These are phyloP conservation scores for Hepsetus odoe DNA, from an alignment of 2,113 vertebrate species.

Conservation along the genomic window DNA sequence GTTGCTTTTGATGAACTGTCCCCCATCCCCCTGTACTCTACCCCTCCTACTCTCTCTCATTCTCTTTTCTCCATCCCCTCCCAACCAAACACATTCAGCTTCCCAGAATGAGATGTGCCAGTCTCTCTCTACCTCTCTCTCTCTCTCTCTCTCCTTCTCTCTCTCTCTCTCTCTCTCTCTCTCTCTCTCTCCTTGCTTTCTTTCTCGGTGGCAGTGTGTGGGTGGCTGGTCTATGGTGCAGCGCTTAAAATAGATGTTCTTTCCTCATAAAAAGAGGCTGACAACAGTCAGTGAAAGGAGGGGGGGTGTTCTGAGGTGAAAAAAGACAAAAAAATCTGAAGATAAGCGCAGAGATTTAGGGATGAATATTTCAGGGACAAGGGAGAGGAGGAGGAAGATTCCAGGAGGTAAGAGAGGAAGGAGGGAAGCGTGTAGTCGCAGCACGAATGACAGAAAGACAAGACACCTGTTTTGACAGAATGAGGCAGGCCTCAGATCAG, in stretches of 20 bases:
- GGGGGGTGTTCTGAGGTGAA: constrained; percentile 61
- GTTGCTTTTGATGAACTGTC: constrained; percentile 56
- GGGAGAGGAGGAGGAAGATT: not conserved
- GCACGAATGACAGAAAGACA: constrained; percentile 28
- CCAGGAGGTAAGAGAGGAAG: constrained; percentile 23
- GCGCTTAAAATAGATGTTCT: constrained; percentile 77
- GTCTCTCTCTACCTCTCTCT: constrained; percentile 59
- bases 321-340: constrained; percentile 51
- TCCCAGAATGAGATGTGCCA: constrained; percentile 59
- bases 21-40: not conserved
- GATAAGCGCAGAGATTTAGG: constrained; percentile 55
- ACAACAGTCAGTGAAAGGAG: constrained; percentile 62
- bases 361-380: constrained; percentile 62
- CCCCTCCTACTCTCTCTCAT: constrained; percentile 51
- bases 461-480: constrained; percentile 53
- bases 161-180: constrained; percentile 29
- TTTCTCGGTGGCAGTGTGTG: constrained; percentile 69
- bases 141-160: constrained; percentile 15
- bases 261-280: constrained; percentile 66
- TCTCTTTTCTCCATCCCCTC: constrained; percentile 19
- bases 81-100: constrained; percentile 13
- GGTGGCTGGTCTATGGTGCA: constrained; percentile 67
- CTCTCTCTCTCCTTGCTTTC: no score
- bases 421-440: constrained; percentile 21
- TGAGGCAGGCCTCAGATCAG: constrained; percentile 53